Conservation (phyloP, 2,888 invertebrate species). For the Eilema caniola region DNA sequence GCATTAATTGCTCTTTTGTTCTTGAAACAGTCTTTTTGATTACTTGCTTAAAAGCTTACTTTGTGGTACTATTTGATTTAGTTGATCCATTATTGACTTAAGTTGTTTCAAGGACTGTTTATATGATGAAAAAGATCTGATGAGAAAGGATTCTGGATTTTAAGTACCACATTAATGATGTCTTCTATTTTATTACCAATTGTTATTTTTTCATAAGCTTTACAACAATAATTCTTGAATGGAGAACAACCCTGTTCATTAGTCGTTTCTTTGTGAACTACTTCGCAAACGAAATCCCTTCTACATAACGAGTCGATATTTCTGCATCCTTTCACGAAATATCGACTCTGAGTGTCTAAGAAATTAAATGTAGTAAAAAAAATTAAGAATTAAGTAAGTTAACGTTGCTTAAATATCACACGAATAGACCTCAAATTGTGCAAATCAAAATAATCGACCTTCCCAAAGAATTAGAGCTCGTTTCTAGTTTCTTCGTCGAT, state of each 20-base stretch:
- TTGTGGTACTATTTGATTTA: not conserved
- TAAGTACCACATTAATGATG: not conserved
- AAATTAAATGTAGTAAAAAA: too few species aligned
- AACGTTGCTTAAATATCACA: not conserved
- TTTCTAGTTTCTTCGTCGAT: slow-evolving; percentile 25
- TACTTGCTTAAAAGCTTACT: not conserved
- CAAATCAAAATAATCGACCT: not conserved
- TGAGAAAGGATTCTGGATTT: not conserved
- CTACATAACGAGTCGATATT: not conserved
- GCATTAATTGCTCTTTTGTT: slow-evolving; percentile 21
- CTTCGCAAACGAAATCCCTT: not conserved
- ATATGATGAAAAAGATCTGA: not conserved
- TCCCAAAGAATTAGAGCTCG: slow-evolving; percentile 7
- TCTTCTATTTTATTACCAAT: too few species aligned
- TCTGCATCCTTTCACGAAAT: not conserved
- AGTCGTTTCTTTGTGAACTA: not conserved
- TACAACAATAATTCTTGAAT: not conserved
- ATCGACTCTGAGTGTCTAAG: too few species aligned
- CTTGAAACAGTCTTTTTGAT: slow-evolving; percentile 1
- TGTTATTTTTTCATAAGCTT: too few species aligned
- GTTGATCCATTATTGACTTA: not conserved
- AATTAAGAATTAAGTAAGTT: too few species aligned
- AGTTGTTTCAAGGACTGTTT: not conserved
- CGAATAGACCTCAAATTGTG: slow-evolving; percentile 6
- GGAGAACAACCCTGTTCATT: not conserved